phyloP scores from a whole-genome alignment of 2,888 invertebrate species.

The Antheraea yamamai region DNA sequence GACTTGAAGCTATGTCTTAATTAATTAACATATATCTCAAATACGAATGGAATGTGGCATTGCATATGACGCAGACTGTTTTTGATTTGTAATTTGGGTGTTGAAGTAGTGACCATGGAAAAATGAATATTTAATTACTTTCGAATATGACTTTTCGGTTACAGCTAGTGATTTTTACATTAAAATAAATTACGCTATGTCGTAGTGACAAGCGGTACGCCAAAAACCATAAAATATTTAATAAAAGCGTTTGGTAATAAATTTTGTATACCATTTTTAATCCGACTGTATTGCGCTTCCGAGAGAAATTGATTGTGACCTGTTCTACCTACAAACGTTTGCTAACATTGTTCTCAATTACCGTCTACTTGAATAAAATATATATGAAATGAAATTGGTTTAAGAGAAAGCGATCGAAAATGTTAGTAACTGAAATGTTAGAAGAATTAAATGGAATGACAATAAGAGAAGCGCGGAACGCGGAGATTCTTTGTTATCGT shows the following conservation, averaged over 20 bases:
- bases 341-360: neutral
- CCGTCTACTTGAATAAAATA: neutral
- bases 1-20: neutral
- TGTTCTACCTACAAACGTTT: neutral
- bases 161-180: too few species aligned
- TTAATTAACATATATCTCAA: neutral
- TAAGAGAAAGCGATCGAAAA: neutral
- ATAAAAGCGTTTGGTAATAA: neutral
- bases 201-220: too few species aligned
- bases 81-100: neutral
- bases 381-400: neutral
- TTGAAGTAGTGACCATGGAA: neutral
- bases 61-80: neutral
- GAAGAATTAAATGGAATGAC: neutral
- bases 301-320: neutral
- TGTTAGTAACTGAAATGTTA: neutral
- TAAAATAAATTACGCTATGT: too few species aligned
- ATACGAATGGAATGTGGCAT: neutral
- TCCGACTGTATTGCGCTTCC: neutral
- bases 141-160: too few species aligned
- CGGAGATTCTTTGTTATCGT: neutral
- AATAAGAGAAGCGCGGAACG: neutral
- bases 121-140: neutral
- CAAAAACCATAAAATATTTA: neutral
- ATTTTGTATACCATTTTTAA: too few species aligned